These are phyloP conservation scores for Tanytarsus gracilentus DNA, from an alignment of 2,888 invertebrate genomes.

Conservation along the genomic window DNA sequence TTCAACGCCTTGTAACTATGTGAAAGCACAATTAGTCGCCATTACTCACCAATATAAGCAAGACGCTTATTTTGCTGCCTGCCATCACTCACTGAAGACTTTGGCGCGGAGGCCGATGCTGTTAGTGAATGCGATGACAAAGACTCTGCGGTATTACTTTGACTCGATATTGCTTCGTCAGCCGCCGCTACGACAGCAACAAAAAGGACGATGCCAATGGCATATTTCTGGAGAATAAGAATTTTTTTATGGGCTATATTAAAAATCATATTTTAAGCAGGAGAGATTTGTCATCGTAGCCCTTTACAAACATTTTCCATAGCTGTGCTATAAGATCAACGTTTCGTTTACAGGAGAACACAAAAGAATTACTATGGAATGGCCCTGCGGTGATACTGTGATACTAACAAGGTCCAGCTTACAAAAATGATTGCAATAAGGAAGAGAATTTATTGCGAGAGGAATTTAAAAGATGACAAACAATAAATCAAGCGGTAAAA, in stretches of 20 bases:
- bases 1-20: too few relatives aligned
- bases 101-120: neutral
- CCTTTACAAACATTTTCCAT: too few relatives aligned
- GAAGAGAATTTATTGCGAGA: too few relatives aligned
- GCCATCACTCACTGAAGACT: constrained; percentile 3
- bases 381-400: too few relatives aligned
- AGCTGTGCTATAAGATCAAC: too few relatives aligned
- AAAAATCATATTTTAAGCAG: neutral
- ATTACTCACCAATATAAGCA: constrained; percentile 9
- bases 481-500: too few relatives aligned
- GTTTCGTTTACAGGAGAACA: too few relatives aligned
- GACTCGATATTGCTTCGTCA: constrained; percentile 15
- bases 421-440: too few relatives aligned
- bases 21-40: neutral
- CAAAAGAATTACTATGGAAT: too few relatives aligned
- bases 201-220: neutral
- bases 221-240: neutral
- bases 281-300: too few relatives aligned
- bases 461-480: too few relatives aligned
- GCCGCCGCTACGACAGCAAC: neutral
- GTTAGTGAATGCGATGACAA: neutral
- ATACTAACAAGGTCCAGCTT: too few relatives aligned
- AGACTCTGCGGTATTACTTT: neutral
- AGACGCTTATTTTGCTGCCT: constrained; percentile 15
- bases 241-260: neutral